Base-by-base conservation (phyloP, 2,888 invertebrate species). In the Mellilla xanthometata region DNA sequence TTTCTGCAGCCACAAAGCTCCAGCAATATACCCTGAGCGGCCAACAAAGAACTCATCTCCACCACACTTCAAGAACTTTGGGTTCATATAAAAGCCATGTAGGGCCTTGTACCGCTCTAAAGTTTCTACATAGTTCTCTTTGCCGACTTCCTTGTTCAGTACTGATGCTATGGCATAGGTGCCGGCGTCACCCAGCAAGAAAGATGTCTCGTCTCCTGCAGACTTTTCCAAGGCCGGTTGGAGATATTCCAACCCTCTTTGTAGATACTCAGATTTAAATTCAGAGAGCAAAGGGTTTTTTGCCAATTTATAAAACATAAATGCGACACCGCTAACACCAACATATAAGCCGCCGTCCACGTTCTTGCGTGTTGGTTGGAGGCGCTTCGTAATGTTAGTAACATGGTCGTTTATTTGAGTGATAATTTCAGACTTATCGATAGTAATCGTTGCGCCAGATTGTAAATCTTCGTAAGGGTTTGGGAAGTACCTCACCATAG, bases 31-130 rank as follows among this genome's bases (percentile, higher is more conserved):
- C 0, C 97, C 97, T 29, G 96, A 93, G 51, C 97, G 90, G 0
- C 97, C 97, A 0, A 96, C 95, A 64, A 97, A 93, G 12, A 96
- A 83, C 75, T 97, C 97, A 78, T 97, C 96, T 22, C 95, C 94
- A 10, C 94, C 95, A 65, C 91, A 91, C 64, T 90, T 90, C 7
- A 93, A 79, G 61, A 93, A 94, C 54, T 73, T 83, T 0, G 84
- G 79, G 40, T 76, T 73, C 12, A 88, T 59, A 49, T 76, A 88
- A 6, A 63, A 62, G 7, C 42, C 45, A 26, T 86, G 78, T 5
- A 90, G 76, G 6, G 86, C 77, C 46, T 81, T 83, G 48, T 87
- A 86, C 13, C 71, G 67, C 2, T 82, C 65, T 2, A 91, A 65
- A 15, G 74, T 73, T 7, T 82, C 75, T 2, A 50, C 26, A 29